Base-by-base conservation (phyloP, 2,113 vertebrate species). In the Narcine bancroftii region DNA sequence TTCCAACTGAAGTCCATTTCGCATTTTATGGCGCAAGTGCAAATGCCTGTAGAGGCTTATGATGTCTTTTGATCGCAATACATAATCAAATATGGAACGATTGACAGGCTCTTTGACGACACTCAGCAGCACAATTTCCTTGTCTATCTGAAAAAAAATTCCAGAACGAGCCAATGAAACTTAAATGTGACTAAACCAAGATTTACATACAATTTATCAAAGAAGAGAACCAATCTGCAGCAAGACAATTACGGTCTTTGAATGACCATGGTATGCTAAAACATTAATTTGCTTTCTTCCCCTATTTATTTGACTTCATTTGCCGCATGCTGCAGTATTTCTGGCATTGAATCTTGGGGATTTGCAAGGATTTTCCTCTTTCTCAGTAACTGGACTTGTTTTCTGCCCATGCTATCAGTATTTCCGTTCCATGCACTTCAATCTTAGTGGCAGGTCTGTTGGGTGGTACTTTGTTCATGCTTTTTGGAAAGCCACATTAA, bases 1-100 rank as follows among this genome's bases (percentile, higher is more conserved):
- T 93, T 99, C 98, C 0, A 96, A 96, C 72, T 98, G 96, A 7
- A 94, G 95, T 2, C 98, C 98, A 0, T 65, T 96, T 0, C 98
- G 96, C 92, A 98, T 98, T 95, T 97, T 99, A 94, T 99, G 99
- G 0, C 98, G 97, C 85, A 98, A 95, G 66, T 98, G 96, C 93
- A 99, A 96, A 94, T 98, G 97, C 93, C 98, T 95, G 95, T 99
- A 99, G 93, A 99, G 97, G 94, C 97, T 98, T 29, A 94, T 94
- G 76, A 99, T 99, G 93, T 99, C 99, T 95, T 97, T 99, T 56
- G 99, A 99, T 93, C 98, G 96, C 93, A 99, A 95, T 0, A 98
- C 97, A 93, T 99, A 99, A 94, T 99, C 98, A 93, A 99, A 99
- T 95, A 99, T 99, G 93, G 98, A 98, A 85, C 98, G 98, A 92